phyloP scores from a whole-genome alignment of 2,113 vertebrate species.

The Chunga burmeisteri region DNA sequence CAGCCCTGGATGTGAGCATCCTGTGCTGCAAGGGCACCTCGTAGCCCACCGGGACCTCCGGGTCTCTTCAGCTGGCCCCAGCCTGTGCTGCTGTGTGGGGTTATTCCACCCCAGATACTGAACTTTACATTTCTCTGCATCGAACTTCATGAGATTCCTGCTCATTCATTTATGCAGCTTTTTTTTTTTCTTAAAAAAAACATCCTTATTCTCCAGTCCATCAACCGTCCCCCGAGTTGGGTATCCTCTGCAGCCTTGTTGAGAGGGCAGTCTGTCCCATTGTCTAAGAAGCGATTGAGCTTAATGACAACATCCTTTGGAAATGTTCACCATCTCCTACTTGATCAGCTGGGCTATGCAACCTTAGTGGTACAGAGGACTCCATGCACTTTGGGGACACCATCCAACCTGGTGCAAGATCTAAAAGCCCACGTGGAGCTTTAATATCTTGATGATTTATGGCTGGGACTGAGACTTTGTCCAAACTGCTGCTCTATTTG shows the following conservation, averaged over 20 bases:
- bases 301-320: neutral
- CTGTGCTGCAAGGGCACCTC: neutral
- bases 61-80: neutral
- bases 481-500: neutral
- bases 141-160: neutral
- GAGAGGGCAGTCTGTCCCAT: neutral
- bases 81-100: neutral
- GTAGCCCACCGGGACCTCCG: fast-evolving
- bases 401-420: neutral
- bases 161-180: neutral
- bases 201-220: fast-evolving
- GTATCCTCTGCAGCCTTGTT: neutral
- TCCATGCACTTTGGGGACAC: neutral
- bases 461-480: neutral
- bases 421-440: neutral
- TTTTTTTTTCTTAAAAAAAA: neutral
- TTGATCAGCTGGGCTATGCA: neutral
- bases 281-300: neutral
- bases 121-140: neutral
- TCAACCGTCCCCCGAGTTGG: neutral
- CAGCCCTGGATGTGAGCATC: neutral
- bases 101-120: neutral
- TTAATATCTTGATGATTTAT: conserved; percentile 16
- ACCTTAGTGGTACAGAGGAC: neutral
- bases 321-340: neutral